phyloP scores from a whole-genome alignment of 1,140 invertebrate genomes.

The Rhynchophorus ferrugineus region DNA sequence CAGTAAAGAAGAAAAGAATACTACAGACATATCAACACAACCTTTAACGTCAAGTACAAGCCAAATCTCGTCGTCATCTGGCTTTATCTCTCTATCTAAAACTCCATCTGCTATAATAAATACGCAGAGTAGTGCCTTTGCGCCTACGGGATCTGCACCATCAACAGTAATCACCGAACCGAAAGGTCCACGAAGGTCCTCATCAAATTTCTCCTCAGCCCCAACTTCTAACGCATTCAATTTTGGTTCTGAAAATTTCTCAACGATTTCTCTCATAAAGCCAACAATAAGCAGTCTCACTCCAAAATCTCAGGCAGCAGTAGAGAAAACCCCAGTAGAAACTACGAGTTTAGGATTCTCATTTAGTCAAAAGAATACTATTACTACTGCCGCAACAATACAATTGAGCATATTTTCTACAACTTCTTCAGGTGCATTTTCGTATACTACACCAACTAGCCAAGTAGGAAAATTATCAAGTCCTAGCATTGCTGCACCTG shows the following conservation, averaged over 20 bases:
- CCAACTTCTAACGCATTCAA: neutral
- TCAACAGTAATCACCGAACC: too few relatives aligned
- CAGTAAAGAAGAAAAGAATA: too few relatives aligned
- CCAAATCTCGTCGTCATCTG: neutral
- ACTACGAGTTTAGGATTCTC: neutral
- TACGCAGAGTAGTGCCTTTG: constrained; percentile 12
- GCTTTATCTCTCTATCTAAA: constrained; percentile 2
- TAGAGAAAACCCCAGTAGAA: neutral
- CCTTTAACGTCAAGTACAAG: too few relatives aligned
- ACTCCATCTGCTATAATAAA: constrained; percentile 4
- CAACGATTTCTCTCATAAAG: neutral
- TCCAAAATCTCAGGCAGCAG: neutral
- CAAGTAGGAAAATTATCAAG: too few relatives aligned
- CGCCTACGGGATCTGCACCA: constrained; percentile 1
- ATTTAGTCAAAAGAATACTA: neutral
- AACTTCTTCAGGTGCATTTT: neutral
- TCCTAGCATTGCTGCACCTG: too few relatives aligned
- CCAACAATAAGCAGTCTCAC: neutral
- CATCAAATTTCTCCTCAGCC: too few relatives aligned
- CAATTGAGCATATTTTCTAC: neutral
- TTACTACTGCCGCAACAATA: neutral
- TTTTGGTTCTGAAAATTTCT: neutral
- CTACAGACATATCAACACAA: too few relatives aligned
- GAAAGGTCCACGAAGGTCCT: too few relatives aligned
- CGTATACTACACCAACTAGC: neutral